Conservation (phyloP, 2,113 vertebrate species). For the Podilymbus podiceps region DNA sequence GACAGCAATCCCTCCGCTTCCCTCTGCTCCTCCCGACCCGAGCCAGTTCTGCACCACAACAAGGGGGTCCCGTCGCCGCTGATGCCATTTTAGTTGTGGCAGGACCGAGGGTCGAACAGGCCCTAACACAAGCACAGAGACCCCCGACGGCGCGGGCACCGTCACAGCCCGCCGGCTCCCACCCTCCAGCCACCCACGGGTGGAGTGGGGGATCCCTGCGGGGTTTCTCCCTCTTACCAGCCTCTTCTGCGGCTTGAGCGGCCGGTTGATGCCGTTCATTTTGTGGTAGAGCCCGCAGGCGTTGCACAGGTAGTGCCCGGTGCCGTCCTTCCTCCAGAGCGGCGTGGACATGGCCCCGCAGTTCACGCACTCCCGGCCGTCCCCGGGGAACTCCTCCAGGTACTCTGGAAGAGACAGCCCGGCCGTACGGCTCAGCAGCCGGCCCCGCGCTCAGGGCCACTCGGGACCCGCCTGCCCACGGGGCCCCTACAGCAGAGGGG, state of each 20-base stretch:
- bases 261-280: slow-evolving; percentile 97
- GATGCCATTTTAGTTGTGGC: neutral
- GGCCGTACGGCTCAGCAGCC: accelerated
- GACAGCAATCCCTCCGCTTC: too few relatives aligned
- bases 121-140: neutral
- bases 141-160: accelerated
- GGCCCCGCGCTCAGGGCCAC: accelerated
- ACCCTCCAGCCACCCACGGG: neutral
- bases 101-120: neutral
- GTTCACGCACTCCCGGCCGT: slow-evolving; percentile 95
- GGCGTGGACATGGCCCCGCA: slow-evolving; percentile 96
- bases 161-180: accelerated
- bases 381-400: slow-evolving; percentile 84
- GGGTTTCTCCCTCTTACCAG: slow-evolving; percentile 78
- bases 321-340: slow-evolving; percentile 94
- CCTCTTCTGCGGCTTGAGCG: slow-evolving; percentile 93
- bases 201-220: accelerated
- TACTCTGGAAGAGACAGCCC: slow-evolving; percentile 72
- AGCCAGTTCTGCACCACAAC: accelerated
- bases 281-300: slow-evolving; percentile 98
- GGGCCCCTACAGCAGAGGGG: accelerated
- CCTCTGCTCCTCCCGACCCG: accelerated
- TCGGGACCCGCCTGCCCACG: accelerated
- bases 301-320: slow-evolving; percentile 96
- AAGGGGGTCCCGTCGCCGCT: accelerated